phyloP scores from a whole-genome alignment of 2,888 invertebrate species.

The Pomacea canaliculata region DNA sequence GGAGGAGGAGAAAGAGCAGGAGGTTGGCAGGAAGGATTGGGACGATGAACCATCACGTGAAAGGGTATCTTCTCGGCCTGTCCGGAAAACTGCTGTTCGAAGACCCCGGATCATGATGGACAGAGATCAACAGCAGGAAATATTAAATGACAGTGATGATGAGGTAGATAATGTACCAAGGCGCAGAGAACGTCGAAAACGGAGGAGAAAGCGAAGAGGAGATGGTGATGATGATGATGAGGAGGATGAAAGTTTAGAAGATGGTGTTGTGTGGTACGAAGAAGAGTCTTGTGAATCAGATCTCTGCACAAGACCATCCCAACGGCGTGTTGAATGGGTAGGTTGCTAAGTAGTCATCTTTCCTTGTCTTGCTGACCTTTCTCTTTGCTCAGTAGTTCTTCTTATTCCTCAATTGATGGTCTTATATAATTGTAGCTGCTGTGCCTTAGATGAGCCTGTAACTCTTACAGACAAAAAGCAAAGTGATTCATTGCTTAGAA shows the following conservation, averaged over 20 bases:
- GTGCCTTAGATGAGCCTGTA: too few relatives aligned
- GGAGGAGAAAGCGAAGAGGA: neutral
- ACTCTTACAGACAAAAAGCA: too few relatives aligned
- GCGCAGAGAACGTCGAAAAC: neutral
- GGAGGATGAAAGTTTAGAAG: conserved; percentile 40
- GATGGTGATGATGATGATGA: conserved; percentile 8
- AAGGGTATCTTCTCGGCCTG: neutral
- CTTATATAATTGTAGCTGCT: too few relatives aligned
- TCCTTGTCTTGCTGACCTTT: too few relatives aligned
- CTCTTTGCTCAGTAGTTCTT: too few relatives aligned
- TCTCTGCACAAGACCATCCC: conserved; percentile 48
- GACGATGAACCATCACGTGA: neutral
- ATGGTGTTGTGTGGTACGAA: conserved; percentile 54
- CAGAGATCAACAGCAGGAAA: neutral
- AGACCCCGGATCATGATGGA: conserved; percentile 1
- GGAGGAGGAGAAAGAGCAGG: too few relatives aligned
- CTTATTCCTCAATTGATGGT: too few relatives aligned
- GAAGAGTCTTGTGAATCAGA: conserved; percentile 51
- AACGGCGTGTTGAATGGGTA: conserved; percentile 51
- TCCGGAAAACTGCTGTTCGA: conserved; percentile 9
- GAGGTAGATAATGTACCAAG: conserved; percentile 2
- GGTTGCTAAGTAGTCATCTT: neutral
- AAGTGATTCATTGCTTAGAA: too few relatives aligned
- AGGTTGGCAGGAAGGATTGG: neutral
- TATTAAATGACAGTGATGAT: neutral